These are phyloP conservation scores for Palythoa caribaeorum DNA, from an alignment of 92 coral and sea anemone species.

Conservation along the genomic window DNA sequence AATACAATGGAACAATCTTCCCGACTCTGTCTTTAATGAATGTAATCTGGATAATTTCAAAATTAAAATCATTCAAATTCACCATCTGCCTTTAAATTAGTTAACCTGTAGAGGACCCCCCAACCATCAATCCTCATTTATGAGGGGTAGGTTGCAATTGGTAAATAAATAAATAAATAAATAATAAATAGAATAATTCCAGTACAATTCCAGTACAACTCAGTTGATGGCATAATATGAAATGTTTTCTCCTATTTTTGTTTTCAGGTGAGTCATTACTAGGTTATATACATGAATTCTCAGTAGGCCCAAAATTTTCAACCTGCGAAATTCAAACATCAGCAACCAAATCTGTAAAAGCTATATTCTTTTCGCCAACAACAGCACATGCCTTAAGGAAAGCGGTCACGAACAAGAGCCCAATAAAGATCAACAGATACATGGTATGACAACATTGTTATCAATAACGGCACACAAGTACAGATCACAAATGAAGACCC, in stretches of 20 bases:
- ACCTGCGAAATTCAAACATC: conserved; percentile 47
- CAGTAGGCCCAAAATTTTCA: conserved; percentile 43
- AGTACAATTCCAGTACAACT: conserved; percentile 46
- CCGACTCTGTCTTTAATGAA: no score
- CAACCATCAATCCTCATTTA: no score
- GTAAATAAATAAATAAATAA: no score
- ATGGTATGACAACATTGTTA: conserved; percentile 38
- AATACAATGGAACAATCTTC: no score
- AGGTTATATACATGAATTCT: conserved; percentile 41
- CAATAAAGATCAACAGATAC: conserved; percentile 40
- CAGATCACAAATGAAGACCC: conserved; percentile 50
- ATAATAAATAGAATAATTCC: conserved; percentile 49
- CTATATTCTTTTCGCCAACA: conserved; percentile 49
- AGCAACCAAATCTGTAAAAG: conserved; percentile 48
- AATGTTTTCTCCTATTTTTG: conserved; percentile 47
- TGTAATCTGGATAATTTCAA: no score
- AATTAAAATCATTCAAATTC: no score
- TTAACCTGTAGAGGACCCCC: no score
- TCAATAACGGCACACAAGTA: conserved; percentile 50
- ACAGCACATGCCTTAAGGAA: conserved; percentile 38
- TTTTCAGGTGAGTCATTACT: conserved; percentile 51
- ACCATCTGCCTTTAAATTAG: no score
- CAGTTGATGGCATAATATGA: conserved; percentile 41
- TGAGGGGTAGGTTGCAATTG: no score
- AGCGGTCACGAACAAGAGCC: conserved; percentile 49